phyloP scores from a whole-genome alignment of 2,113 vertebrate genomes.

The Polypterus senegalus region DNA sequence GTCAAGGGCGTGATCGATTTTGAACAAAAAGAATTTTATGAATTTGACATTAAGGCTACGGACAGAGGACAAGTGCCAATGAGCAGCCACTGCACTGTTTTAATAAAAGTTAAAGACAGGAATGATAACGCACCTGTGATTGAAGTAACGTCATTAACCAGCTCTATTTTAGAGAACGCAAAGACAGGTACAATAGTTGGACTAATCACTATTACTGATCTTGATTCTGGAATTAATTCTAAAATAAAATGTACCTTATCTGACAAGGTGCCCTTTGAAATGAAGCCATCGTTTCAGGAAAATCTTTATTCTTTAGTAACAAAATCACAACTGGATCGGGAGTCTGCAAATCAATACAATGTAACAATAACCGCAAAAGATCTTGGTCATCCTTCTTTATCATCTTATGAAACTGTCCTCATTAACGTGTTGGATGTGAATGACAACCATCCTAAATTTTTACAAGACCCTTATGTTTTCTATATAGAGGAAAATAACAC shows the following conservation, averaged over 20 bases:
- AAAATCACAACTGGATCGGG: conserved; percentile 8
- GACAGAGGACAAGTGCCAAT: conserved; percentile 1
- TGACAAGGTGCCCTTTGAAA: conserved; percentile 3
- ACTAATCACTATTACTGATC: conserved; percentile 4
- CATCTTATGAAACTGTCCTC: conserved; percentile 2
- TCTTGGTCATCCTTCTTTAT: background rate
- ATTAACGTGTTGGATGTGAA: conserved; percentile 13
- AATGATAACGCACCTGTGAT: conserved; percentile 15
- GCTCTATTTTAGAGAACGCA: conserved; percentile 3
- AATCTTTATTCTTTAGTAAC: conserved; percentile 12
- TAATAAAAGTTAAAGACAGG: conserved; percentile 4
- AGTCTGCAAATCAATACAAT: background rate
- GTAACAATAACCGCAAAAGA: conserved; percentile 4
- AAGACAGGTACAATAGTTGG: conserved; percentile 4
- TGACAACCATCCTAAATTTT: conserved; percentile 13
- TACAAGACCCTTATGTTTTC: too few species aligned
- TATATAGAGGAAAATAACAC: too few species aligned
- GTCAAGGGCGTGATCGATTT: conserved; percentile 13
- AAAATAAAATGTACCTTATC: conserved; percentile 6
- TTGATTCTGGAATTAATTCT: conserved; percentile 8
- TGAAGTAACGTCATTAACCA: conserved; percentile 10
- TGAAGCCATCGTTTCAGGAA: background rate
- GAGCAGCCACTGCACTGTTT: conserved; percentile 1
- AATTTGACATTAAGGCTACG: conserved; percentile 13
- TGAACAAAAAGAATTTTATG: conserved; percentile 8